Evolutionary conservation across 2,113 vertebrate genomes (phyloP).

Genomic region (Pterocles gutturalis): DNA sequence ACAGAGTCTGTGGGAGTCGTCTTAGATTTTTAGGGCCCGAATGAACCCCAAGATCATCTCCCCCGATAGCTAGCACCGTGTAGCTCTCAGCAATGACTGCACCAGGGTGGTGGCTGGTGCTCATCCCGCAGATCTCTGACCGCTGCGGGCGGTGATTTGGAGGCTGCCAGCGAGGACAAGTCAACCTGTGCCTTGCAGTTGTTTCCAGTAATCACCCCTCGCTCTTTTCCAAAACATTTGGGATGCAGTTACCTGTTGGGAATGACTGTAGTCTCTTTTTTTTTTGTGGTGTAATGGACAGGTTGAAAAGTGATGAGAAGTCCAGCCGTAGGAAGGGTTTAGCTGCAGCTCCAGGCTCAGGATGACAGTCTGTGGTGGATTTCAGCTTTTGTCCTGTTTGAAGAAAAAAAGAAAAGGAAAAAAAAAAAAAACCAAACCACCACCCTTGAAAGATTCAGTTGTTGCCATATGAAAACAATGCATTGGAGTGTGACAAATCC

Average conservation of each 20-base stretch:
- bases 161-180: background rate
- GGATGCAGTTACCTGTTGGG: background rate
- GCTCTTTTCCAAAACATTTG: background rate
- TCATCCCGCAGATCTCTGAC: background rate
- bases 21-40: background rate
- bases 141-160: background rate
- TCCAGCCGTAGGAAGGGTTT: background rate
- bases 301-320: background rate
- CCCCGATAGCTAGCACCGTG: background rate
- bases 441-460: background rate
- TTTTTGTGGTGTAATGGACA: background rate
- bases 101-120: background rate
- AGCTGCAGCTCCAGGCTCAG: background rate
- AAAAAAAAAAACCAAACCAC: background rate
- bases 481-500: conserved; percentile 37
- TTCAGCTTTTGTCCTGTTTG: background rate
- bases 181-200: fast-evolving
- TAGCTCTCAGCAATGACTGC: background rate
- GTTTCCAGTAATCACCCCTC: background rate
- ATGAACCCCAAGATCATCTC: background rate
- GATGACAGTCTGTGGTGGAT: background rate
- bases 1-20: background rate
- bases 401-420: background rate
- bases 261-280: background rate
- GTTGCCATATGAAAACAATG: conserved; percentile 2